Base-by-base conservation (phyloP, 2,888 invertebrate genomes). In the Eueremaeus valkanovi region DNA sequence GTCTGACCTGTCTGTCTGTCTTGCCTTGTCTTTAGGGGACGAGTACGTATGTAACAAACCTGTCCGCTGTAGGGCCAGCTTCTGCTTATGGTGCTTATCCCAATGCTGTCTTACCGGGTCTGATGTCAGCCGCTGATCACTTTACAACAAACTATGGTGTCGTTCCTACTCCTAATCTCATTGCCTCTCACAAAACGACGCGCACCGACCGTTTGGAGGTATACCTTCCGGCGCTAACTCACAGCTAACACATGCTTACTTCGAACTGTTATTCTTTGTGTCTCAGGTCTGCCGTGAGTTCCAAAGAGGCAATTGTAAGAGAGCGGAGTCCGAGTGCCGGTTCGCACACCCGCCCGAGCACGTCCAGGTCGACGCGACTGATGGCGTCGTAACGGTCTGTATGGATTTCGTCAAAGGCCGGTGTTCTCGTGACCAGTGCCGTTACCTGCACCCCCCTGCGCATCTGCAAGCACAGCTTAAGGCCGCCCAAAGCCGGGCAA, bases 381-480 rank as follows among this genome's bases (percentile, higher is more conserved):
- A 95, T 90, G 95, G 95, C 90, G 92, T 93, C 80, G 95, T 95
- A 90, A 95, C 95, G 89, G 95, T 95, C 90, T 96, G 96, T 93
- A 95, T 95, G 95, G 95, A 96, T 90, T 95, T 93, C 90, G 92
- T 95, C 89, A 93, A 93, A 90, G 93, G 93, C 89, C 92, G 93
- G 90, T 95, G 95, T 91, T 90, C 92, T 89, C 93, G 95, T 90
- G 94, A 95, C 89, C 93, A 93, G 89, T 96, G 96, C 92, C 93
- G 95, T 90, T 95, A 95, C 93, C 95, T 95, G 91, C 95, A 96
- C 90, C 95, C 95, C 89, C 95, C 95, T 89, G 91, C 94, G 90
- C 95, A 96, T 92, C 94, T 96, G 89, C 93, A 93, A 92, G 92
- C 92, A 90, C 93, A 93, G 92, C 92, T 94, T 91, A 93, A 93